Percentiles rank a stretch among this genome's conserved stretches.
phyloP scores from a whole-genome alignment of 2,888 invertebrate species.

The Odontothrips loti region DNA sequence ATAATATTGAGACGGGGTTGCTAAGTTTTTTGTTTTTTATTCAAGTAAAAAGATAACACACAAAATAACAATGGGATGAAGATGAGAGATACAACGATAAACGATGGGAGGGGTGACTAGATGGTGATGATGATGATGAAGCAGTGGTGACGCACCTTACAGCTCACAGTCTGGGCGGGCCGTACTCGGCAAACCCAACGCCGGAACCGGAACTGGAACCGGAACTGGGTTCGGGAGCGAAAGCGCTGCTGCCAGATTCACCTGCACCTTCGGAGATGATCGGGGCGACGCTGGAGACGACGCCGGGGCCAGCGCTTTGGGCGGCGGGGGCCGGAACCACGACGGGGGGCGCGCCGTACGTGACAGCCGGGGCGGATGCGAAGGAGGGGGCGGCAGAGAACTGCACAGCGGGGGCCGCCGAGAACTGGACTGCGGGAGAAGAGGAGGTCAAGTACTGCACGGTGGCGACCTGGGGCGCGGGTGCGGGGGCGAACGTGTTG shows the following conservation, averaged over 20 bases:
- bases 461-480: neutral
- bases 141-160: neutral
- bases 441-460: neutral
- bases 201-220: neutral
- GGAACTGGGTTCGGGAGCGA: neutral
- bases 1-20: too few relatives aligned
- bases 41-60: neutral
- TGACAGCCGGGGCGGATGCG: neutral
- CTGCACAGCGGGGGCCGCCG: neutral
- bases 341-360: neutral
- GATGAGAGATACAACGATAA: neutral
- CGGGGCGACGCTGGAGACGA: neutral
- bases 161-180: neutral
- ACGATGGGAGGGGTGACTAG: neutral
- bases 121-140: neutral
- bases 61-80: neutral
- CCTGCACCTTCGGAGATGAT: neutral
- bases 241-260: neutral
- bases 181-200: neutral
- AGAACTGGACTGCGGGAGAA: neutral
- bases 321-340: neutral
- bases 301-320: neutral
- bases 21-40: too few relatives aligned
- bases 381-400: neutral
- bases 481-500: neutral